Evolutionary conservation across 2,797 vertebrate genomes (phyloP).

Genomic region (Hoplostethus mediterraneus): DNA sequence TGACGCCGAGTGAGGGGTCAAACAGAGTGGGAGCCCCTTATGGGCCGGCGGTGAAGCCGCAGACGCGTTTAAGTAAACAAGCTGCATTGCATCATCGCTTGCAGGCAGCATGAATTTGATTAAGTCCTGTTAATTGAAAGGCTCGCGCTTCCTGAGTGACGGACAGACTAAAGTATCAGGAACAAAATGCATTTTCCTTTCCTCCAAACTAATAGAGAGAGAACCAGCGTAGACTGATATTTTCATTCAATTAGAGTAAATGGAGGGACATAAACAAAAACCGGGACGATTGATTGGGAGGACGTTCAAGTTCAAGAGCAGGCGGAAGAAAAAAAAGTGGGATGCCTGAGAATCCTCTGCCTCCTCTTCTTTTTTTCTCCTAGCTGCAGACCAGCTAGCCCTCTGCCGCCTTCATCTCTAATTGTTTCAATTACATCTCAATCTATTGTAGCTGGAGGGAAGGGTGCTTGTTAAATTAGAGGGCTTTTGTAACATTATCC

Average conservation of each 20-base stretch:
- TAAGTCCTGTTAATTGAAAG: constrained; percentile 64
- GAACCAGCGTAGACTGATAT: constrained; percentile 57
- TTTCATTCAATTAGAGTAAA: constrained; percentile 76
- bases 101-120: constrained; percentile 45
- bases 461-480: constrained; percentile 81
- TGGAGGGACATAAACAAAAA: constrained; percentile 63
- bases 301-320: constrained; percentile 59
- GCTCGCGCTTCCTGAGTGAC: constrained; percentile 54
- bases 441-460: constrained; percentile 82
- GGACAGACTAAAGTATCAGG: constrained; percentile 44
- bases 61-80: constrained; percentile 62
- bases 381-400: constrained; percentile 53
- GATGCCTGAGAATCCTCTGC: constrained; percentile 50
- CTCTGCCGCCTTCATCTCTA: constrained; percentile 73
- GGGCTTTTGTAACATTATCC: constrained; percentile 83
- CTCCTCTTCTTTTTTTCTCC: constrained; percentile 54
- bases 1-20: constrained; percentile 39
- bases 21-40: constrained; percentile 53
- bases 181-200: constrained; percentile 49
- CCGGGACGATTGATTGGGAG: constrained; percentile 63
- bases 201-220: constrained; percentile 58
- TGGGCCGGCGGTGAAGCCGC: constrained; percentile 31
- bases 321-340: constrained; percentile 23
- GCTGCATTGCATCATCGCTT: constrained; percentile 33
- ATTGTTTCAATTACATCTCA: constrained; percentile 86